A percentile compares a stretch with the other conserved stretches of the same genome.
Conservation (phyloP, 2,888 invertebrate genomes). For the Drosophila neonasuta region DNA sequence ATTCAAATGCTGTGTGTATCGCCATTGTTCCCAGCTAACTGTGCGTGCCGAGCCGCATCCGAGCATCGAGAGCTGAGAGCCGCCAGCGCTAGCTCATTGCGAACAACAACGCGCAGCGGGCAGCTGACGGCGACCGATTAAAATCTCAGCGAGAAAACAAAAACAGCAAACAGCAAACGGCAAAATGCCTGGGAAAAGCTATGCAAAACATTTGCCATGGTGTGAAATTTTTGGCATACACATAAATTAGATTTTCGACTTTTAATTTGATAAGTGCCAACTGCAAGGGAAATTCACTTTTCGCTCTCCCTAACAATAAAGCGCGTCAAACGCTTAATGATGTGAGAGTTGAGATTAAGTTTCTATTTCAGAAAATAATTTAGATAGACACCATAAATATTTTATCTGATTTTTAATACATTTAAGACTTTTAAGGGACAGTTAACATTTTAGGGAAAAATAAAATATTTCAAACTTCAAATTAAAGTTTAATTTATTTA, state of each 20-base stretch:
- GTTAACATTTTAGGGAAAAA: too few species aligned
- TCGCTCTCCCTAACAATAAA: slow-evolving; percentile 5
- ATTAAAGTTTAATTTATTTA: too few species aligned
- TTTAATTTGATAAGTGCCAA: slow-evolving; percentile 54
- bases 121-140: slow-evolving; percentile 68
- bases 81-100: slow-evolving; percentile 56
- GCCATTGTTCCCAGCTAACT: slow-evolving; percentile 71
- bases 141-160: slow-evolving; percentile 57
- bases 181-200: slow-evolving; percentile 43
- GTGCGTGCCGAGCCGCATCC: slow-evolving; percentile 64
- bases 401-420: too few species aligned
- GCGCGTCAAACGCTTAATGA: slow-evolving; percentile 16
- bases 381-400: background rate
- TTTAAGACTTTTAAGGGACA: too few species aligned
- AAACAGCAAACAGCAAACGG: background rate
- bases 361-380: background rate
- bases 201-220: slow-evolving; percentile 52
- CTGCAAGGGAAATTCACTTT: slow-evolving; percentile 12
- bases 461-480: too few species aligned
- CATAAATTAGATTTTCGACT: slow-evolving; percentile 47
- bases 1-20: slow-evolving; percentile 60
- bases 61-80: slow-evolving; percentile 12
- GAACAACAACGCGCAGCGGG: slow-evolving; percentile 46
- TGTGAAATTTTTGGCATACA: slow-evolving; percentile 63
- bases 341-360: slow-evolving; percentile 8